Conservation (phyloP, 1,140 invertebrate species). For the Micrasema minimum region DNA sequence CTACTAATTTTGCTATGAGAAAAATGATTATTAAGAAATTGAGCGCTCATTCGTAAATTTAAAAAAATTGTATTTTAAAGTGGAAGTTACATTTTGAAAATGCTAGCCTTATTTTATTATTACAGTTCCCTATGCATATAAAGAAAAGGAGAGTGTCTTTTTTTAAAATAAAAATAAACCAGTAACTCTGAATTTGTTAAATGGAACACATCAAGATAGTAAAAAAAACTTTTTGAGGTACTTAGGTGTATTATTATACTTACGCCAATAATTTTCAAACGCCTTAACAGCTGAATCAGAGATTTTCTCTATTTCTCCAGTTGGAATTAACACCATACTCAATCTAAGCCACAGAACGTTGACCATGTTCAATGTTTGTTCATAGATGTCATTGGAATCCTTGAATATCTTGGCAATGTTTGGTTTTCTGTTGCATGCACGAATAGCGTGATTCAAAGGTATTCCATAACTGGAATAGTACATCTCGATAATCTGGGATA, state of each 20-base stretch:
- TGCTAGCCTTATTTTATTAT: no score
- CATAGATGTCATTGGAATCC: conserved; percentile 55
- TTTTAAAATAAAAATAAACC: no score
- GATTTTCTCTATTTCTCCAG: conserved; percentile 60
- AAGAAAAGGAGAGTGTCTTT: no score
- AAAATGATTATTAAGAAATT: not conserved
- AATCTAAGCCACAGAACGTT: conserved; percentile 61
- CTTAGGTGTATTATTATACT: no score
- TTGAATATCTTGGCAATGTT: conserved; percentile 63
- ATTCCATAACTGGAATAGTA: conserved; percentile 75
- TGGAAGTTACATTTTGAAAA: no score
- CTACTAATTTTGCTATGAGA: conserved; percentile 45
- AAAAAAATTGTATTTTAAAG: no score
- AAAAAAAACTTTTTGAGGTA: not conserved
- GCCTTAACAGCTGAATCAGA: conserved; percentile 59
- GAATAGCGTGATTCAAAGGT: conserved; percentile 65
- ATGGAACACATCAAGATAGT: not conserved
- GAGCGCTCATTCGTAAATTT: no score
- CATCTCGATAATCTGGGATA: conserved; percentile 76
- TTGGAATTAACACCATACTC: conserved; percentile 60
- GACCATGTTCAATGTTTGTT: conserved; percentile 61
- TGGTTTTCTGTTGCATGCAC: conserved; percentile 68
- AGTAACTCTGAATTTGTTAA: no score
- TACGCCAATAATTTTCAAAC: conserved; percentile 63
- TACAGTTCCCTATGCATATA: no score